Conservation (phyloP, 1,140 invertebrate species). For the Solenopsis invicta region DNA sequence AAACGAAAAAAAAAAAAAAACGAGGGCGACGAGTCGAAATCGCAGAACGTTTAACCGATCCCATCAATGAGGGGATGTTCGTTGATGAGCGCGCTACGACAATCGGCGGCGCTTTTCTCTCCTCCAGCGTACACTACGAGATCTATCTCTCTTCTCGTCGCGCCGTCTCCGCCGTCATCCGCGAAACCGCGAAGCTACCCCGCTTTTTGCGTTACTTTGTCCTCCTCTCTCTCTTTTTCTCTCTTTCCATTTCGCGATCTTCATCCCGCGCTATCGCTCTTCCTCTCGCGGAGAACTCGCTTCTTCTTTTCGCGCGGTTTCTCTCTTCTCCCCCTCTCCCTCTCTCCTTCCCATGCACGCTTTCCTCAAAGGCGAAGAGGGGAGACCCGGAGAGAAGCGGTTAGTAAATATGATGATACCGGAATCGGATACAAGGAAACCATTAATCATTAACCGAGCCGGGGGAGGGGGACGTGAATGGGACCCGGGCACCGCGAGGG, state of each 20-base stretch:
- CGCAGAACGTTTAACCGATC: background rate
- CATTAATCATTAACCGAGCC: conserved; percentile 75
- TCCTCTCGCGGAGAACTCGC: no score
- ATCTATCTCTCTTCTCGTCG: background rate
- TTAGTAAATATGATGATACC: conserved; percentile 74
- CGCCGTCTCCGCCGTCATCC: background rate
- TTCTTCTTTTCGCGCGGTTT: background rate
- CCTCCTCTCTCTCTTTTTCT: background rate
- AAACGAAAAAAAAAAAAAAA: conserved; percentile 15
- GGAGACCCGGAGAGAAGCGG: conserved; percentile 47
- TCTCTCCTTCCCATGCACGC: background rate
- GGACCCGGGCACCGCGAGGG: conserved; percentile 30
- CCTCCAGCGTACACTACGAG: conserved; percentile 21
- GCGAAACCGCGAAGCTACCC: background rate
- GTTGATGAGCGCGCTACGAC: background rate
- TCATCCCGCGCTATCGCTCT: no score
- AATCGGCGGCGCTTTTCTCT: conserved; percentile 14
- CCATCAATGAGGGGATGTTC: conserved; percentile 55
- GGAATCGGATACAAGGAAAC: conserved; percentile 81
- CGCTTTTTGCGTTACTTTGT: conserved; percentile 13
- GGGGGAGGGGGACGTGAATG: conserved; percentile 46
- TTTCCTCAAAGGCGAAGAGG: conserved; percentile 42
- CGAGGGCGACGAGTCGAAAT: conserved; percentile 9
- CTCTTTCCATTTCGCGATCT: no score
- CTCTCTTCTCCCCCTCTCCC: conserved; percentile 7